Base-by-base conservation (phyloP, 2,888 invertebrate species). In the Junonia oenone region DNA sequence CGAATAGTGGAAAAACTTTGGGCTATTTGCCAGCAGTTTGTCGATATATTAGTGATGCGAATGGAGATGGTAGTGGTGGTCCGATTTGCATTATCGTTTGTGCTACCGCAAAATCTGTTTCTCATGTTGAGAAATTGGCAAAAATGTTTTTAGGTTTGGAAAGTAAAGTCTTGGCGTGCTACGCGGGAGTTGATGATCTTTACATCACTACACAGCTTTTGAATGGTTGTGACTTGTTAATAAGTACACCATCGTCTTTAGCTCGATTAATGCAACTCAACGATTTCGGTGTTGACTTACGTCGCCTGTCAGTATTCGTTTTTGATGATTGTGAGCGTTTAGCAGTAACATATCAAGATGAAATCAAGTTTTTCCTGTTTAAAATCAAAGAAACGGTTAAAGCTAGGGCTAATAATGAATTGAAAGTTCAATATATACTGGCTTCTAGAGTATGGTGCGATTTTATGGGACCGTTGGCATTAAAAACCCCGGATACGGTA, bases 271-370 rank as follows among this genome's bases (percentile, higher is more conserved):
- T 67, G 59, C 86, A 64, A 70, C 75, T 63, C 6, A 61, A 68
- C 0, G 77, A 83, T 38, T 71, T 87, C 72, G 71, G 87, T 67
- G 59, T 94, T 0, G 92, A 93, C 70, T 82, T 95, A 1, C 86
- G 91, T 6, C 83, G 93, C 19, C 76, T 96, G 0, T 91, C 92
- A 11, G 93, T 93, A 64, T 76, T 96, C 35, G 91, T 96, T 4
- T 73, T 96, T 0, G 96, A 96, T 70, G 93, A 94, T 67, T 92
- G 93, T 26, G 94, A 96, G 64, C 75, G 92, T 8, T 78, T 95
- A 27, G 75, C 93, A 1, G 79, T 90, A 14, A 90, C 91, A 6
- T 93, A 93, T 64, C 65, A 67, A 0, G 73, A 79, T 1, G 87
- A 91, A 63, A 64, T 92, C 0, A 83, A 85, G 65, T 78, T 72